Evolutionary conservation across 2,113 vertebrate genomes (phyloP), one percentile per base, ranked within the genome.

Genomic region (Lipotes vexillifer): DNA sequence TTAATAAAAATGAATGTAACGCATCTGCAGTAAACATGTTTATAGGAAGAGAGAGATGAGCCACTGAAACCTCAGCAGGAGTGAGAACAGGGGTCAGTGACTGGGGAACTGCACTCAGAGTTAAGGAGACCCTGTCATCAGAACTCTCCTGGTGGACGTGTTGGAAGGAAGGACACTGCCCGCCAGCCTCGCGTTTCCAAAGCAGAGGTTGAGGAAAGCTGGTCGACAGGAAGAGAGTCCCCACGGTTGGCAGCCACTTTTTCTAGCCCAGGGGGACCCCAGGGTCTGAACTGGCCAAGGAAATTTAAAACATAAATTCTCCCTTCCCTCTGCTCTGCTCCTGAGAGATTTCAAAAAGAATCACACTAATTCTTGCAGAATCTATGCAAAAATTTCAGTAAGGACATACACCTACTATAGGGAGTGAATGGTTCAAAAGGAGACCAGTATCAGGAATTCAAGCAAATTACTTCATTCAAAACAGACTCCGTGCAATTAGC

Each of bases 161-260:
- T 23, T 11, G 15, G 57, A 82, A 2, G 25, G 38, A 81, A 18
- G 20, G 44, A 18, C 5, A 1, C 23, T 15, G 31, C 33, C 57
- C 1, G 0, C 38, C 31, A 20, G 36, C n/a, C 31, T 18, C 0
- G 2, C 13, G 18, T 49, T n/a, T 38, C 63, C 57, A 21, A 18
- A 38, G 72, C 33, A 52, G 36, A 61, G 15, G 13, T 2, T 18
- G 27, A 0, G 4, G 87, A 55, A 27, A 17, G 44, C 44, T 21
- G 27, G 25, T 12, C 25, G 55, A 5, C 21, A n/a, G 72, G 31
- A 49, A 38, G 27, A 29, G 15, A 49, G 20, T 1, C 57, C 4
- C 8, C 14, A 3, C 1, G 1, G 8, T 1, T 0, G 14, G 17
- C 17, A 49, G 31, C 13, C 8, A 57, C 49, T 46, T 66, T 14